A percentile compares a stretch with the other conserved stretches of the same genome.
Evolutionary conservation across 2,113 vertebrate species (phyloP).

Genomic region (Ptilorrhoa leucosticta): DNA sequence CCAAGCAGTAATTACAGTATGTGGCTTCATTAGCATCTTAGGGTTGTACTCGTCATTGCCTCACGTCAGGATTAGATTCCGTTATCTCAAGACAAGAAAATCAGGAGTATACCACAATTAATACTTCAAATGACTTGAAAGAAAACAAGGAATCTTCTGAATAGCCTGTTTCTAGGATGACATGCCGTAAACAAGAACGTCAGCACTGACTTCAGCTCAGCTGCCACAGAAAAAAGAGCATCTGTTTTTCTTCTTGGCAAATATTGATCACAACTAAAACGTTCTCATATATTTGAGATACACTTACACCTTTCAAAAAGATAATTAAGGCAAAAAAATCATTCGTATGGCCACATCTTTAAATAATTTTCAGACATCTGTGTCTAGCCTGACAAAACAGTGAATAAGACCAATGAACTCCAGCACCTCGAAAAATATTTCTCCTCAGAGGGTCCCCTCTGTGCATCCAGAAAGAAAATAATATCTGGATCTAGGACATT

Average conservation of each 20-base stretch:
- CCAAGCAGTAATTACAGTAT: background rate
- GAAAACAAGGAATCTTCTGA: background rate
- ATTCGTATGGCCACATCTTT: background rate
- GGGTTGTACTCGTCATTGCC: background rate
- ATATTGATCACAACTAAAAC: background rate
- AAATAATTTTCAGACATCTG: background rate
- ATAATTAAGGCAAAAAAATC: background rate
- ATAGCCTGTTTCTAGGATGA: background rate
- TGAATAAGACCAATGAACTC: background rate
- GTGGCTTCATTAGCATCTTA: background rate
- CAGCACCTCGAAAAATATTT: background rate
- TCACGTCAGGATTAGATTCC: background rate
- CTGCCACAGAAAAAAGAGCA: background rate
- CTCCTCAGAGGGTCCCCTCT: background rate
- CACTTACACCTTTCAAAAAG: background rate
- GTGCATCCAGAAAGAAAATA: background rate
- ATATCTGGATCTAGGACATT: background rate
- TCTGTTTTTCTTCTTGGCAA: background rate
- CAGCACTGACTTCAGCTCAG: conserved; percentile 41
- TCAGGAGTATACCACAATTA: background rate
- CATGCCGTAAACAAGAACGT: background rate
- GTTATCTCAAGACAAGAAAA: background rate
- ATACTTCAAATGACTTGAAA: background rate
- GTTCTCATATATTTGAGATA: background rate
- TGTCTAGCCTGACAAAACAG: background rate